These are phyloP conservation scores for Thysanoteuthis rhombus DNA, from an alignment of 2,888 invertebrate species.

Conservation along the genomic window DNA sequence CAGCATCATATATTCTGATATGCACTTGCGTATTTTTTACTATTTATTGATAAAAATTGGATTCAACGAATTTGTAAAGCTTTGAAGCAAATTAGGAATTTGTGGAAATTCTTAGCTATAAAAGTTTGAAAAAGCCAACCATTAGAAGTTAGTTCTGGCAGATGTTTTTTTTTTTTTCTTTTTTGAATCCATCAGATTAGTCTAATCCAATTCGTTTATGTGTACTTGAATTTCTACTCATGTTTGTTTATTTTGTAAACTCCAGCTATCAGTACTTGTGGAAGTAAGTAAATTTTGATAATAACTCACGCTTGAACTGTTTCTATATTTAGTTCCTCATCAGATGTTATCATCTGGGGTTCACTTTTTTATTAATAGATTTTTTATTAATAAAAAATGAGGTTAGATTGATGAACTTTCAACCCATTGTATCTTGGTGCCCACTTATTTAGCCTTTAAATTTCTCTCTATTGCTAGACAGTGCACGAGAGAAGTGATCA, in stretches of 20 bases:
- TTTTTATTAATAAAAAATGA: background rate
- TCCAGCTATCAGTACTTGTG: background rate
- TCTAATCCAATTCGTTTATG: background rate
- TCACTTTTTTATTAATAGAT: background rate
- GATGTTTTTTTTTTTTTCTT: background rate
- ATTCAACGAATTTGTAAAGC: background rate
- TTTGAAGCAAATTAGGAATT: background rate
- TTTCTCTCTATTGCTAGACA: background rate
- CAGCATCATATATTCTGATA: background rate
- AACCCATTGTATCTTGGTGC: background rate
- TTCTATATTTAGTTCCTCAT: background rate
- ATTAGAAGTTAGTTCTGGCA: background rate
- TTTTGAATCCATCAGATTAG: background rate
- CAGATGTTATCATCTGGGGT: background rate
- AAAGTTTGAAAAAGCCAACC: background rate
- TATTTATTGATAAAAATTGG: background rate
- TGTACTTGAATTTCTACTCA: background rate
- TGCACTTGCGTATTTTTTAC: background rate
- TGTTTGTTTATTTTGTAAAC: background rate
- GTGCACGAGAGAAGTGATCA: background rate
- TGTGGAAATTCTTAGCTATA: background rate
- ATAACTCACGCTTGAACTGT: background rate
- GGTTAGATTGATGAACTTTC: background rate
- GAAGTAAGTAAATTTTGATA: background rate
- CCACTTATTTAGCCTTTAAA: background rate